Evolutionary conservation across 2,888 invertebrate species (phyloP).

Genomic region (Apodemia hepburni): DNA sequence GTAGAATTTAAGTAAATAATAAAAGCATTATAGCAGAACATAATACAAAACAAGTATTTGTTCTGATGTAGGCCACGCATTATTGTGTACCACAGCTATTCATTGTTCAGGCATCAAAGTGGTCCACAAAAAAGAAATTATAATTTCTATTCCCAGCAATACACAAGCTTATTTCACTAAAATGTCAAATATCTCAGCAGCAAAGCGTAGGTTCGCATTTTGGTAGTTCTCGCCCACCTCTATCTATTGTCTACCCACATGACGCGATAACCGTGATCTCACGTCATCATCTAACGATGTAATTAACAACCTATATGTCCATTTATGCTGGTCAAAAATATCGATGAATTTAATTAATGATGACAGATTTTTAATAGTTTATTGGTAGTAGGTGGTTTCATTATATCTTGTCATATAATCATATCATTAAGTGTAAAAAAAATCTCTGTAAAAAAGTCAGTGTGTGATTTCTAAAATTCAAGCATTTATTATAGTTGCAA

Average conservation of each 20-base stretch:
- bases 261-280: conserved; percentile 59
- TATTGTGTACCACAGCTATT: not conserved
- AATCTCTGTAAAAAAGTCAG: not conserved
- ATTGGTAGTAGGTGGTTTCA: conserved; percentile 2
- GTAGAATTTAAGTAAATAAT: too few relatives aligned
- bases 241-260: conserved; percentile 67
- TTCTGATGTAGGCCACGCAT: not conserved
- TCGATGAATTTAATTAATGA: conserved; percentile 29
- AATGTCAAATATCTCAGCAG: conserved; percentile 12
- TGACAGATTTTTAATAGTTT: conserved; percentile 20
- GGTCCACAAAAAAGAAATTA: not conserved
- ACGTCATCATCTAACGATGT: conserved; percentile 46
- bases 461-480: too few relatives aligned
- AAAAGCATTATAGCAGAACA: too few relatives aligned
- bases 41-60: too few relatives aligned
- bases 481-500: too few relatives aligned
- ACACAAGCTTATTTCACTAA: not conserved
- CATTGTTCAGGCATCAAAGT: not conserved
- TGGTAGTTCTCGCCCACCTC: conserved; percentile 58
- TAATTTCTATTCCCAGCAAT: not conserved
- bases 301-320: conserved; percentile 42
- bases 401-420: not conserved
- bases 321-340: conserved; percentile 24
- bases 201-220: conserved; percentile 63
- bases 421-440: conserved; percentile 16